These are phyloP conservation scores for Dipodomys stephensi DNA, from an alignment of 2,113 vertebrate genomes.

Conservation along the genomic window DNA sequence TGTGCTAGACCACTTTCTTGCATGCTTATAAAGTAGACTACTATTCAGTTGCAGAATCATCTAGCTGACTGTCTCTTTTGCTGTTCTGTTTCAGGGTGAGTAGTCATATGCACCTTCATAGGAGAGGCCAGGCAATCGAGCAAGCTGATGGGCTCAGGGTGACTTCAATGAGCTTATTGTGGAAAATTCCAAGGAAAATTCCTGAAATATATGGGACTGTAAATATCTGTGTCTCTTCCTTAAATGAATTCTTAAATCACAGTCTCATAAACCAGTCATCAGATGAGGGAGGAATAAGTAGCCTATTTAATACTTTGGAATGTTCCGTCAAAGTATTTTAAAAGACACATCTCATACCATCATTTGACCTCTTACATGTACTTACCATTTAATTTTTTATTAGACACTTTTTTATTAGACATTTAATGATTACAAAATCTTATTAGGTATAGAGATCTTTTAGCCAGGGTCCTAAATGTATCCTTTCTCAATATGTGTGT, in stretches of 20 bases:
- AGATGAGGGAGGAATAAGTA: not conserved
- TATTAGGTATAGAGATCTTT: not conserved
- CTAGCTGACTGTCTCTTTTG: not conserved
- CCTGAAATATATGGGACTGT: not conserved
- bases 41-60: not conserved
- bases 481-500: not conserved
- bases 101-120: not conserved
- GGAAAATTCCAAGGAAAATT: not conserved
- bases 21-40: not conserved
- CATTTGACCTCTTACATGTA: not conserved
- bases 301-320: not conserved
- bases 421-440: not conserved
- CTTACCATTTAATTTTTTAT: not conserved
- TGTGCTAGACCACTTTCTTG: not conserved
- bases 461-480: not conserved
- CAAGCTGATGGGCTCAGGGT: not conserved
- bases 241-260: constrained; percentile 8
- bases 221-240: constrained; percentile 26
- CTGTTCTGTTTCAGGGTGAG: not conserved
- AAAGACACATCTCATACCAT: not conserved
- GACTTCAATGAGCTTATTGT: not conserved
- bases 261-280: constrained; percentile 32
- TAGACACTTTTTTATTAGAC: constrained; percentile 12
- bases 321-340: not conserved
- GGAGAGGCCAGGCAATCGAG: not conserved